These are phyloP conservation scores for Cryptus viduatorius DNA, from an alignment of 2,888 invertebrate genomes.

Conservation along the genomic window DNA sequence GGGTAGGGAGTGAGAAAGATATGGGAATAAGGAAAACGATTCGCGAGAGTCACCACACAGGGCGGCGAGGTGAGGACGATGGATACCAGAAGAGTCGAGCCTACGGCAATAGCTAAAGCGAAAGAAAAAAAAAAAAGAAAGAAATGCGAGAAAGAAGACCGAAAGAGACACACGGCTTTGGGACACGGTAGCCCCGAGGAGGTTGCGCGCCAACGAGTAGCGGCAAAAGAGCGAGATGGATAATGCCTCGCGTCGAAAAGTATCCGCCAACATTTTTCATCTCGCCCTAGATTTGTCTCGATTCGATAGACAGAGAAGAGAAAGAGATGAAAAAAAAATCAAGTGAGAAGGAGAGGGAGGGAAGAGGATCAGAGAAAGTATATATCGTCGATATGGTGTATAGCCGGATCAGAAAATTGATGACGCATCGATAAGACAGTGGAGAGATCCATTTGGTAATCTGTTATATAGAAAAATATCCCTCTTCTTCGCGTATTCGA, in stretches of 20 bases:
- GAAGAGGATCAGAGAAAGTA: background rate
- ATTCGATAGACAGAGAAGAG: conserved; percentile 52
- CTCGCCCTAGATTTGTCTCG: conserved; percentile 67
- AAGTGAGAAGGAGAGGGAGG: conserved; percentile 13
- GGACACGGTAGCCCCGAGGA: background rate
- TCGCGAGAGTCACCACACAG: background rate
- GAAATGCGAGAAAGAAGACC: conserved; percentile 13
- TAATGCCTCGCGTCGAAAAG: conserved; percentile 46
- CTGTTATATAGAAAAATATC: conserved; percentile 38
- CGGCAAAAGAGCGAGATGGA: background rate
- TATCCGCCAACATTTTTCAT: conserved; percentile 67
- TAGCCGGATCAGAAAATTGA: conserved; percentile 49
- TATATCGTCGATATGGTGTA: background rate
- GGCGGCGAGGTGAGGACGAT: background rate
- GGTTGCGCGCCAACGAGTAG: background rate
- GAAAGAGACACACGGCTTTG: background rate
- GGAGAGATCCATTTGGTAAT: conserved; percentile 51
- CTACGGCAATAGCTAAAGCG: background rate
- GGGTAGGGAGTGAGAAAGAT: background rate
- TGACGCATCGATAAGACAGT: conserved; percentile 58
- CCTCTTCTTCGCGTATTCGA: background rate
- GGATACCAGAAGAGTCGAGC: conserved; percentile 6
- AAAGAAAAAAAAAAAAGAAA: background rate
- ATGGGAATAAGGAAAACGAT: background rate
- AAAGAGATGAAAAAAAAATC: conserved; percentile 24